A percentile compares a stretch with the other conserved stretches of the same genome.
phyloP scores from a whole-genome alignment of 1,140 invertebrate genomes.

The Oscheius sp. region DNA sequence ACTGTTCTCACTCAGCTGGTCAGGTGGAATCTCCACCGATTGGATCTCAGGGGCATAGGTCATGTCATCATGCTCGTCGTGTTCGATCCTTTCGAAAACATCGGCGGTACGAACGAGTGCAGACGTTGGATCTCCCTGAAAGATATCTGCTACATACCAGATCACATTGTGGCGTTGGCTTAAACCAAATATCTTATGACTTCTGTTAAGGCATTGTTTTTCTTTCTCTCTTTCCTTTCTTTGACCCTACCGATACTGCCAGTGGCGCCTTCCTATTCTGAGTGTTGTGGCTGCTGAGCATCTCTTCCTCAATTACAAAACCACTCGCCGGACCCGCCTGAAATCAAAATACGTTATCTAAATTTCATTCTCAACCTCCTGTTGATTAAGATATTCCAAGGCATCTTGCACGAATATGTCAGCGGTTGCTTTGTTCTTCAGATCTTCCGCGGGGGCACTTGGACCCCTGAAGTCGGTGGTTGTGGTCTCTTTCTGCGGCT shows the following conservation, averaged over 20 bases:
- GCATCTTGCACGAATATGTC: constrained; percentile 40
- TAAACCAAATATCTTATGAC: no score
- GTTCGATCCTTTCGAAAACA: constrained; percentile 51
- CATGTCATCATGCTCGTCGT: constrained; percentile 54
- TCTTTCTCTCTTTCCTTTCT: neutral
- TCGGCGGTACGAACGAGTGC: constrained; percentile 47
- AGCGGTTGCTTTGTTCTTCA: constrained; percentile 24
- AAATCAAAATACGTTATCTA: neutral
- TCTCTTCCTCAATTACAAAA: constrained; percentile 56
- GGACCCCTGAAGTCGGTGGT: no score
- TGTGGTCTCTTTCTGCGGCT: no score
- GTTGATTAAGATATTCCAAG: constrained; percentile 34
- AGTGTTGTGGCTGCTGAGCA: constrained; percentile 35
- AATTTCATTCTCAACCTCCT: neutral
- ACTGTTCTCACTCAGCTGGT: constrained; percentile 56
- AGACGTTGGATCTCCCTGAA: constrained; percentile 46
- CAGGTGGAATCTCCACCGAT: constrained; percentile 55
- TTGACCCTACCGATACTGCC: neutral
- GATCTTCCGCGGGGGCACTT: neutral
- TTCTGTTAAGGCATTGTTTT: no score
- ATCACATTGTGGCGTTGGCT: no score
- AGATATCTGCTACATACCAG: no score
- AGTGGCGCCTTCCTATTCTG: constrained; percentile 4
- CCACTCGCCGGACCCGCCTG: constrained; percentile 12
- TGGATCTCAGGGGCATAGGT: constrained; percentile 58